A percentile compares a stretch with the other conserved stretches of the same genome.
Conservation (phyloP, 2,113 vertebrate species). For the Orthochromis indermauri region DNA sequence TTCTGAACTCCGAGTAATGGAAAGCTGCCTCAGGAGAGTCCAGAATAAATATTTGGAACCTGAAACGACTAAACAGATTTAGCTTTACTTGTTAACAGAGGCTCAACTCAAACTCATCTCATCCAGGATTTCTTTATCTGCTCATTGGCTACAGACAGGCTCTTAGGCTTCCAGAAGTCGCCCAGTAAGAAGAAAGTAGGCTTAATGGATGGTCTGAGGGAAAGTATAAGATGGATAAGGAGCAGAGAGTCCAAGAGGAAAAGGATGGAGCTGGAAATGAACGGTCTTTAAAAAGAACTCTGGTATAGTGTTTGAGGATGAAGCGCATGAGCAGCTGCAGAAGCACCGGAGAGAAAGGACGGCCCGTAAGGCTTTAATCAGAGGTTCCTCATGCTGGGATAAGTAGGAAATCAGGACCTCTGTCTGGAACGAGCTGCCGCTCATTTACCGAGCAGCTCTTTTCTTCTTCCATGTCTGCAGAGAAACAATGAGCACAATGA, state of each 20-base stretch:
- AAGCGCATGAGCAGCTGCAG: neutral
- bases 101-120: neutral
- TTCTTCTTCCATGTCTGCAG: neutral
- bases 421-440: neutral
- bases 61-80: neutral
- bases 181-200: neutral
- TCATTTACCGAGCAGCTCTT: neutral
- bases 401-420: neutral
- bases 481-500: neutral
- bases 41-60: neutral
- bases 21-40: neutral
- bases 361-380: neutral
- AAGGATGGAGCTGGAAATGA: neutral
- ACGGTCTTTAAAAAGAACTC: accelerated
- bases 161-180: neutral
- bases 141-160: neutral
- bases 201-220: neutral
- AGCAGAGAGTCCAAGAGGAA: neutral
- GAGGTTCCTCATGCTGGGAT: neutral
- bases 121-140: neutral
- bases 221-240: accelerated
- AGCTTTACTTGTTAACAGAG: neutral
- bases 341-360: neutral
- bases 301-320: neutral
- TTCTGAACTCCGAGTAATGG: neutral